Percentiles rank a stretch among this genome's conserved stretches.
Evolutionary conservation across 2,797 vertebrate species (phyloP).

Genomic region (Centroberyx gerrardi): DNA sequence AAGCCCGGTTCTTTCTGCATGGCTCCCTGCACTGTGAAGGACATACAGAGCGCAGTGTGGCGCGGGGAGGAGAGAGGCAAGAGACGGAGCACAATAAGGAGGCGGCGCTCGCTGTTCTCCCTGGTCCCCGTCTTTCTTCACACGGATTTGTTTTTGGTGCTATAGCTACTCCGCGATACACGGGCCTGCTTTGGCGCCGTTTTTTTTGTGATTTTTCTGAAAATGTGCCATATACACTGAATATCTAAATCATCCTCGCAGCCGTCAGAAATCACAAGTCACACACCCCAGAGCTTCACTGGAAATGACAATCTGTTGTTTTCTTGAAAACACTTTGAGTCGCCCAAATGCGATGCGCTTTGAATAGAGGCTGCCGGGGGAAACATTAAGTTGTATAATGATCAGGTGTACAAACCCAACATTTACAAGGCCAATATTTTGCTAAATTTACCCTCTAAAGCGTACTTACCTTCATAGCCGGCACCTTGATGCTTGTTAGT

Average conservation of each 20-base stretch:
- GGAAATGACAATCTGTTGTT: neutral
- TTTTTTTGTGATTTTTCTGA: constrained; percentile 9
- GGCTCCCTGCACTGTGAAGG: constrained; percentile 69
- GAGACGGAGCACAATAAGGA: constrained; percentile 40
- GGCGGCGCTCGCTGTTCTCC: neutral
- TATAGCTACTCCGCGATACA: neutral
- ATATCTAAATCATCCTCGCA: neutral
- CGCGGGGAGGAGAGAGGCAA: constrained; percentile 37
- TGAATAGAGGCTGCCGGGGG: constrained; percentile 17
- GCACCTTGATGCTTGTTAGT: constrained; percentile 44
- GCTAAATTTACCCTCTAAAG: constrained; percentile 48
- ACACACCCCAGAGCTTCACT: neutral
- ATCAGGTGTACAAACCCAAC: constrained; percentile 52
- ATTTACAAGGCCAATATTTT: constrained; percentile 59
- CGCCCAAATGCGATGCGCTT: constrained; percentile 43
- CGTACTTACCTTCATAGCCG: constrained; percentile 35
- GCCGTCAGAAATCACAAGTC: constrained; percentile 39
- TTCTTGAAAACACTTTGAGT: constrained; percentile 21
- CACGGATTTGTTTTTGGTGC: too few species aligned
- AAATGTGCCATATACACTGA: constrained; percentile 3
- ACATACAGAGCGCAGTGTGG: constrained; percentile 31
- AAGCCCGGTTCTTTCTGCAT: constrained; percentile 63
- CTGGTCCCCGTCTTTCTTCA: neutral
- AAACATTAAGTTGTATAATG: constrained; percentile 52
- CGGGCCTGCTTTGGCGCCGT: neutral